These are phyloP conservation scores for Athalia rosae DNA, from an alignment of 2,888 invertebrate species.

Conservation along the genomic window DNA sequence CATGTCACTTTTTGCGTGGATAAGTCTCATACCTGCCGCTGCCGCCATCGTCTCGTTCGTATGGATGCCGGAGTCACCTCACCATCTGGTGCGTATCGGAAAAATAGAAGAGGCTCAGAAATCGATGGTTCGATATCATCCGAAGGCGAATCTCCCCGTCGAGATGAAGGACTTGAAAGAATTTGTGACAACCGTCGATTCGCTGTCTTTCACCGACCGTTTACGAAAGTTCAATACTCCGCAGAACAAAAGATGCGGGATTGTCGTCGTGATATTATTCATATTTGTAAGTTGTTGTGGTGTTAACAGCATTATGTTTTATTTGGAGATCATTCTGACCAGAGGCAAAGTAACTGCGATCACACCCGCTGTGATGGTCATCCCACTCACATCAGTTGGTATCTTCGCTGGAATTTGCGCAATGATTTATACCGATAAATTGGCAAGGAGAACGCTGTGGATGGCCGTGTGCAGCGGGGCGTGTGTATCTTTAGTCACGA, in stretches of 20 bases:
- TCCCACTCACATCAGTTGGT: slow-evolving; percentile 58
- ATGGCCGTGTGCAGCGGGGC: slow-evolving; percentile 60
- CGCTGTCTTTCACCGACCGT: slow-evolving; percentile 46
- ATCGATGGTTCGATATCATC: slow-evolving; percentile 60
- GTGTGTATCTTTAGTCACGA: slow-evolving; percentile 51
- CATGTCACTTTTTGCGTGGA: slow-evolving; percentile 20
- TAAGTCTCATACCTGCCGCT: slow-evolving; percentile 22
- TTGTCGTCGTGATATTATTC: slow-evolving; percentile 54
- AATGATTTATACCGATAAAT: slow-evolving; percentile 62
- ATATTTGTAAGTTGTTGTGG: slow-evolving; percentile 62
- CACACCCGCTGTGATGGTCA: slow-evolving; percentile 61
- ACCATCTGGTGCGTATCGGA: slow-evolving; percentile 13
- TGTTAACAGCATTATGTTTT: slow-evolving; percentile 58
- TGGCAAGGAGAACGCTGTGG: slow-evolving; percentile 62
- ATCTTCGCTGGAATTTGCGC: slow-evolving; percentile 59
- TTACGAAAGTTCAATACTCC: slow-evolving; percentile 49
- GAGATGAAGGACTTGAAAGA: slow-evolving; percentile 55
- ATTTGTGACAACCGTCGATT: slow-evolving; percentile 51
- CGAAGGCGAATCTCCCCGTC: slow-evolving; percentile 50
- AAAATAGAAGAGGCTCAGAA: slow-evolving; percentile 53
- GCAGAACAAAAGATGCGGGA: slow-evolving; percentile 45
- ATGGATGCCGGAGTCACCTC: slow-evolving; percentile 32
- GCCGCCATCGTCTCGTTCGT: neutral
- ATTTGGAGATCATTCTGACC: slow-evolving; percentile 66
- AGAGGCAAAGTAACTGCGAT: slow-evolving; percentile 57